Conservation (phyloP, 2,113 vertebrate genomes). For the Vimba vimba region DNA sequence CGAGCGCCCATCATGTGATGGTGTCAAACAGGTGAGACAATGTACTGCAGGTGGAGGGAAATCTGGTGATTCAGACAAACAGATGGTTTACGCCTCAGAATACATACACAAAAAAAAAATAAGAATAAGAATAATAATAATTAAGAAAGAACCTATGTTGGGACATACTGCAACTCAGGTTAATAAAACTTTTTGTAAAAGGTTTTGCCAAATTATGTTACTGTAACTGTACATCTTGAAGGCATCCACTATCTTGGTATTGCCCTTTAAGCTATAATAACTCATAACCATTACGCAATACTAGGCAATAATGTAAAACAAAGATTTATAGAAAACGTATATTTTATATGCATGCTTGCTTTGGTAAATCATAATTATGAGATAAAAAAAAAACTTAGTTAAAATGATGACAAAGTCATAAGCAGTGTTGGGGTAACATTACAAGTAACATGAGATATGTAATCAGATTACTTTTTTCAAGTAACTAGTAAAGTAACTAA, state of each 20-base stretch:
- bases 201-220: no score
- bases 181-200: no score
- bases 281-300: no score
- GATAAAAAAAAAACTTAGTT: no score
- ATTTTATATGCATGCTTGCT: no score
- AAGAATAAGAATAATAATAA: not conserved
- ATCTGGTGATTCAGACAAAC: conserved; percentile 48
- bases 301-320: not conserved
- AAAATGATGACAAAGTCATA: no score
- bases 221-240: not conserved
- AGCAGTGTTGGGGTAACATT: no score
- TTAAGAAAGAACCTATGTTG: conserved; percentile 5
- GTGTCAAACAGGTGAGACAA: conserved; percentile 48
- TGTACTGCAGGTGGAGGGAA: conserved; percentile 45
- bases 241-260: not conserved
- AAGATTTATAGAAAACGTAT: not conserved
- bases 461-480: no score
- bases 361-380: no score
- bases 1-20: conserved; percentile 26
- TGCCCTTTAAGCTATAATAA: not conserved
- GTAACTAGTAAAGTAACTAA: no score
- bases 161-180: conserved; percentile 30
- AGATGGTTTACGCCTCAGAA: conserved; percentile 36
- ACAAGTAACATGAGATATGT: no score
- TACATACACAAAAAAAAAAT: not conserved